Evolutionary conservation across 2,888 invertebrate genomes (phyloP), one percentile per base, ranked within the genome.

Genomic region (Stenodera caucasica): DNA sequence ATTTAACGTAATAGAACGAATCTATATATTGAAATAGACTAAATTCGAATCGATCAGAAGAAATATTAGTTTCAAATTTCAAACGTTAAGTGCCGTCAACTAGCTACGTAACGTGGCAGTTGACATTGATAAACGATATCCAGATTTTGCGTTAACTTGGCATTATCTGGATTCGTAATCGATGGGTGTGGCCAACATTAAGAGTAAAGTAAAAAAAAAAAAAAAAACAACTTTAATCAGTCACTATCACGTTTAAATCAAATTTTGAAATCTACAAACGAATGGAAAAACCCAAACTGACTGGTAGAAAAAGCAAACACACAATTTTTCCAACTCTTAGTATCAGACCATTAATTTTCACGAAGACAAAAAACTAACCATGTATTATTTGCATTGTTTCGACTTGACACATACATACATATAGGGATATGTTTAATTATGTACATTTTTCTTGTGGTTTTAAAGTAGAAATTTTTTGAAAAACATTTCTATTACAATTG

Each of bases 31-130:
- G 9, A 40, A 40, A 40, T 15, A 18, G 15, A 40, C 37, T 15
- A 40, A 40, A 40, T 40, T 40, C 18, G 18, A 40, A 40, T 40
- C 37, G 37, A 40, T 40, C 18, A 18, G 15, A 40, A 40, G 37
- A 40, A 40, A 40, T 40, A 40, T 40, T 40, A 40, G 37, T 51
- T 51, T 51, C 32, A 51, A 51, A 32, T 51, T 51, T 51, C 29
- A 51, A 51, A 32, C 30, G 32, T 51, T 51, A 32, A 32, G 29
- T 26, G 15, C 51, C 32, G 51, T 51, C 51, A 51, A 18, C 37
- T 15, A 40, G 18, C 37, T 40, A 15, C 15, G 26, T 26, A 32
- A 51, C 51, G 32, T 18, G 51, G 32, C 51, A 30, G 29, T 51
- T 51, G 32, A 51, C 51, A 32, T 26, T 51, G 51, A 51, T 26